Percentiles rank a stretch among this genome's conserved stretches.
phyloP scores from a whole-genome alignment of 92 coral and sea anemone genomes.

The Isaurus tuberculatus region DNA sequence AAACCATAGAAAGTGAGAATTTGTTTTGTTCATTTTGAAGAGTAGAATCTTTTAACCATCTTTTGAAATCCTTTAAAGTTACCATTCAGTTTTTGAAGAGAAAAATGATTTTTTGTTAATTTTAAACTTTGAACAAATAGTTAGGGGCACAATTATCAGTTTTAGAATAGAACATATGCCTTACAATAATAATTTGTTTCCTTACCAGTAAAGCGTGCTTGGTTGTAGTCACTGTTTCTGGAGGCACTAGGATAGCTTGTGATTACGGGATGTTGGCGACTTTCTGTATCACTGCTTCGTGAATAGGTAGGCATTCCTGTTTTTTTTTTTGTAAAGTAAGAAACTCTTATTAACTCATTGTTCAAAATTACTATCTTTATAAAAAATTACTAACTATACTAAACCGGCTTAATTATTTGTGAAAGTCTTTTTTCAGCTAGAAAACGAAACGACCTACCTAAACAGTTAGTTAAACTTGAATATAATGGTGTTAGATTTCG shows the following conservation, averaged over 20 bases:
- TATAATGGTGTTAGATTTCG: background rate
- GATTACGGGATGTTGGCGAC: slow-evolving; percentile 77
- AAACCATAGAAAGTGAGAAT: too few species aligned
- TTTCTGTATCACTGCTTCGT: slow-evolving; percentile 31
- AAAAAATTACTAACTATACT: background rate
- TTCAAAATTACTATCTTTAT: background rate
- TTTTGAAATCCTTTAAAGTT: too few species aligned
- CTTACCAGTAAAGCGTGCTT: slow-evolving; percentile 67
- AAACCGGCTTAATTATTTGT: background rate
- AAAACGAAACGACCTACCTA: background rate
- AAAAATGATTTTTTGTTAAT: background rate
- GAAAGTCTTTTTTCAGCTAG: background rate
- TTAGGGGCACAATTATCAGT: background rate
- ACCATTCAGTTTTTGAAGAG: too few species aligned
- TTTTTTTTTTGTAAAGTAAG: background rate
- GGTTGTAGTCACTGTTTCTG: slow-evolving; percentile 70
- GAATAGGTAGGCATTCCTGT: slow-evolving; percentile 42
- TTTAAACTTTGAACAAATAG: background rate
- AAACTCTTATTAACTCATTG: background rate
- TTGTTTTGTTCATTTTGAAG: too few species aligned
- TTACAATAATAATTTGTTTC: too few species aligned
- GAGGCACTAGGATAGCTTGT: slow-evolving; percentile 79
- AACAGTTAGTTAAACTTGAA: too few species aligned
- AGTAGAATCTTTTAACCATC: too few species aligned
- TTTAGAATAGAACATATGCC: too few species aligned